Evolutionary conservation across 2,113 vertebrate genomes (phyloP), one percentile per base, ranked within the genome.

Genomic region (Colinus virginianus): DNA sequence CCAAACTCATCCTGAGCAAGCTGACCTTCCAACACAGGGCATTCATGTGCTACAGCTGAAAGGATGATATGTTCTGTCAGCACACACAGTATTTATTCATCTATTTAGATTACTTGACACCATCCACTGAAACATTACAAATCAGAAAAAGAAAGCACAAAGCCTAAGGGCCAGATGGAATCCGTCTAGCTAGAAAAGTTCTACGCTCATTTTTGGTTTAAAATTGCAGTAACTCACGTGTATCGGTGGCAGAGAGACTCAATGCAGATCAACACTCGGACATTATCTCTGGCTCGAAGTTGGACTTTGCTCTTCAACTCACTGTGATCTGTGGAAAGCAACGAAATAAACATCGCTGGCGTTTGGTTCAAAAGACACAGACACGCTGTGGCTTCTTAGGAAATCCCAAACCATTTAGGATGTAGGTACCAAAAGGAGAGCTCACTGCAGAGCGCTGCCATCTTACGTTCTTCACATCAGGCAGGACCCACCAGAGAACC

Each of bases 171-270:
- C 19, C 11, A 25, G 53, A 21, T 12, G 18, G 64, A 62, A 48
- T 36, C 34, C 2, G 38, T 53, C 42, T 38, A 14, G 53, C 23
- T 23, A 28, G 67, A 22, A 11, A 55, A 74, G 38, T 19, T 42
- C 63, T 36, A 22, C 9, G 15, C 10, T 4, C 5, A 17, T 40
- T 71, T n/a, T 59, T 25, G 9, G 2, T 2, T 1, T 3, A 51
- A 72, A 87, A 64, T 15, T 12, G 34, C 26, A 16, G 81, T 32
- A 3, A 97, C 99, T 97, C 96, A 99, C 99, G 97, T 98, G 97
- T 99, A 98, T 95, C 98, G 97, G 84, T 99, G 98, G 86, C 99
- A 99, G 55, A 99, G 98, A 2, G 99, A 99, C 76, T 99, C 98
- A 0, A 99, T 99, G 97, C 99, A 99, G 97, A 99, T 98, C 95